A percentile compares a stretch with the other conserved stretches of the same genome.
Conservation (phyloP, 2,113 vertebrate genomes). For the Apteryx mantelli region DNA sequence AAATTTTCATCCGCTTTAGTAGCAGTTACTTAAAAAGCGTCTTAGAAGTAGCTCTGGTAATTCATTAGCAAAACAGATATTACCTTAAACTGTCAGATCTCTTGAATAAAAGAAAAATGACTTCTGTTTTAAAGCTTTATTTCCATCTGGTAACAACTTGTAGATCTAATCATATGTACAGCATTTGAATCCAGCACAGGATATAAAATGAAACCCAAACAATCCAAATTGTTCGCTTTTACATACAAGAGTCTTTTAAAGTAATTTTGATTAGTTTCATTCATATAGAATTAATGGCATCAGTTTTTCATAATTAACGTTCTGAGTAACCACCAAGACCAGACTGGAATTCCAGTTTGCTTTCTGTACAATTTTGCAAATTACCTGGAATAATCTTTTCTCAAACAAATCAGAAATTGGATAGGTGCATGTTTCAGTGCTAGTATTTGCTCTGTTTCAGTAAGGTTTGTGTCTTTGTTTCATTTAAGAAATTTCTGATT, state of each 20-base stretch:
- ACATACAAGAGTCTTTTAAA: not conserved
- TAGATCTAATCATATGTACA: accelerated
- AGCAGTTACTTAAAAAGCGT: not conserved
- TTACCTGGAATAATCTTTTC: not conserved
- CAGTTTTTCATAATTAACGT: not conserved
- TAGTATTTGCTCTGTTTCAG: not conserved
- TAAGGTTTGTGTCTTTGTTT: not conserved
- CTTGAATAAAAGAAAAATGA: not conserved
- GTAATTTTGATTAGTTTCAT: not conserved
- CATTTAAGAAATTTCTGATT: not conserved
- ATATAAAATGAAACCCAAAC: not conserved
- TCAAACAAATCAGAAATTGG: not conserved
- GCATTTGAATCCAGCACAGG: not conserved
- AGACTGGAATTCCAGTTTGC: not conserved
- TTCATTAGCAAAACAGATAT: not conserved
- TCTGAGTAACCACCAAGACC: not conserved
- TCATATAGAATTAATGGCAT: not conserved
- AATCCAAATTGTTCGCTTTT: not conserved
- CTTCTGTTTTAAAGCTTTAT: not conserved
- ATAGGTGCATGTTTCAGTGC: not conserved
- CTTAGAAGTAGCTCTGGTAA: not conserved
- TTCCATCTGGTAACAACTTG: not conserved
- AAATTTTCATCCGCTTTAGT: not conserved
- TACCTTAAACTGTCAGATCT: not conserved
- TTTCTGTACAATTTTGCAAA: not conserved